These are phyloP conservation scores for Petrocephalus zakoni DNA, from an alignment of 2,113 vertebrate genomes.

Conservation along the genomic window DNA sequence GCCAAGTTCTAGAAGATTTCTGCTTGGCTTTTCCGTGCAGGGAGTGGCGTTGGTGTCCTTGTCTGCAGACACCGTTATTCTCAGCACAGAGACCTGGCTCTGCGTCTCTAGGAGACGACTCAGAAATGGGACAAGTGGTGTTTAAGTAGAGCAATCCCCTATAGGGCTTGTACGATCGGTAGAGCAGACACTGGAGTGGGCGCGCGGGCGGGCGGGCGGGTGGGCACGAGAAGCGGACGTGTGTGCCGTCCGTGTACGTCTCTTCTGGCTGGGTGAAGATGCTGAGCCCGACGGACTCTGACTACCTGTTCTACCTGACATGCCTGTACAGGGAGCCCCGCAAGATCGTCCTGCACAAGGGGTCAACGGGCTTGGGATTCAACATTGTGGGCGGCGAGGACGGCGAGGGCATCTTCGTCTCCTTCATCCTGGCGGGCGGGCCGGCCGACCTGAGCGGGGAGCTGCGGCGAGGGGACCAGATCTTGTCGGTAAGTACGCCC, in stretches of 20 bases:
- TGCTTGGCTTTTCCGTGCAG: neutral
- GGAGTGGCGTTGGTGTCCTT: conserved; percentile 1
- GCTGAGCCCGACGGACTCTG: conserved; percentile 54
- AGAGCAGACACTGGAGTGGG: conserved; percentile 29
- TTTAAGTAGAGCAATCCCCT: conserved; percentile 62
- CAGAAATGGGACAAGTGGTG: conserved; percentile 56
- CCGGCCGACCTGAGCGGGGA: conserved; percentile 93
- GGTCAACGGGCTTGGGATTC: conserved; percentile 91
- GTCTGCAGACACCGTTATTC: neutral
- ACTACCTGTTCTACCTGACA: conserved; percentile 65
- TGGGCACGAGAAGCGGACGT: neutral
- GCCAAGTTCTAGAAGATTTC: neutral
- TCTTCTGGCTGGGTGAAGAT: conserved; percentile 39
- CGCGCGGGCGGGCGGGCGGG: conserved; percentile 20
- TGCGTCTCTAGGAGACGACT: conserved; percentile 41
- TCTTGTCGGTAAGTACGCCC: conserved; percentile 79
- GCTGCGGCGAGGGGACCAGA: conserved; percentile 88
- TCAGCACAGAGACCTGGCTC: conserved; percentile 25
- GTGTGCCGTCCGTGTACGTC: conserved; percentile 20
- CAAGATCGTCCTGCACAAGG: conserved; percentile 90
- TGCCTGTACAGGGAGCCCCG: conserved; percentile 85
- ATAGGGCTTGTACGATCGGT: conserved; percentile 44
- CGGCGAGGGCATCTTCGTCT: conserved; percentile 95
- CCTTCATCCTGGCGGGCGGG: conserved; percentile 92
- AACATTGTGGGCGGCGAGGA: conserved; percentile 96